Evolutionary conservation across 2,113 vertebrate genomes (phyloP).

Genomic region (Macquaria ambigua): DNA sequence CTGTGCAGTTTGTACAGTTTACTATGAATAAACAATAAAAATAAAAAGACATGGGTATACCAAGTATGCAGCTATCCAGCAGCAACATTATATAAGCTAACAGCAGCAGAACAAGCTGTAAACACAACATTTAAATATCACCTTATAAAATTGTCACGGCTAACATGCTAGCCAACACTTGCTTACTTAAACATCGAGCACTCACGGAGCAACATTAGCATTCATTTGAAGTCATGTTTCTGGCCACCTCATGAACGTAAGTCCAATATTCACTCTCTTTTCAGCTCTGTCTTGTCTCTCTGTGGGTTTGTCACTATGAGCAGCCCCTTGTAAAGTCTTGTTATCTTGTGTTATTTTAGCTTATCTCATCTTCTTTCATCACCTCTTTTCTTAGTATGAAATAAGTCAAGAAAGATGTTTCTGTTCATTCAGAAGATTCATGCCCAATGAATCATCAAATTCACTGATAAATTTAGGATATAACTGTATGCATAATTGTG

Average conservation of each 20-base stretch:
- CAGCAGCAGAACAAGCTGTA: no score
- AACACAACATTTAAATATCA: neutral
- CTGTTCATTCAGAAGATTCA: neutral
- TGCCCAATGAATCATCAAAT: neutral
- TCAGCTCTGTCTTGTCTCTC: neutral
- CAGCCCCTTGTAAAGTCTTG: slow-evolving; percentile 15
- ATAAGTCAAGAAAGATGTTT: neutral
- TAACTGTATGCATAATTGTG: neutral
- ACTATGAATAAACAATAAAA: no score
- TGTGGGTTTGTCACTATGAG: neutral
- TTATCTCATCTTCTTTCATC: slow-evolving; percentile 15
- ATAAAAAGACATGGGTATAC: no score
- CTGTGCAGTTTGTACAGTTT: neutral
- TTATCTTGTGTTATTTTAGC: slow-evolving; percentile 7
- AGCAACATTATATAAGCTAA: no score
- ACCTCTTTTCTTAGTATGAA: neutral
- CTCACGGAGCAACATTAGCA: no score
- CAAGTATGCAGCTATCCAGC: no score
- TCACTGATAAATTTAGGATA: neutral
- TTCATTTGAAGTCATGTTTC: neutral
- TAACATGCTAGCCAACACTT: neutral
- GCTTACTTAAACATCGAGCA: no score
- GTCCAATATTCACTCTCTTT: neutral
- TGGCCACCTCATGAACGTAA: neutral
- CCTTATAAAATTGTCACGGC: neutral